Percentiles rank a stretch among this genome's conserved stretches.
phyloP scores from a whole-genome alignment of 1,140 invertebrate species.

The Drosophila nikananu region DNA sequence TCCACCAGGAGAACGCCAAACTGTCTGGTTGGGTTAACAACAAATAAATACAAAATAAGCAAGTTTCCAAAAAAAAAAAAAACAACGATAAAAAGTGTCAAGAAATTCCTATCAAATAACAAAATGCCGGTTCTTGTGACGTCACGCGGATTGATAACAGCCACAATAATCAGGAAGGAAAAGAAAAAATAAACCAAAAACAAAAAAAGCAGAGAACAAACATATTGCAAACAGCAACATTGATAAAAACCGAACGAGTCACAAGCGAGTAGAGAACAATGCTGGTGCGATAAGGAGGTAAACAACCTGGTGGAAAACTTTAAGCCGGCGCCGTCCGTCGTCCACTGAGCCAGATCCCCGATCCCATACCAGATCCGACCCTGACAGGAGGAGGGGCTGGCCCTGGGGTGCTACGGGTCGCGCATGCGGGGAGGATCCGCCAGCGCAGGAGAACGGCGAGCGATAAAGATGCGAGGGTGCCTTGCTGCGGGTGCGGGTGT shows the following conservation, averaged over 20 bases:
- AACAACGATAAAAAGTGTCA: constrained; percentile 30
- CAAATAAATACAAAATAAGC: constrained; percentile 27
- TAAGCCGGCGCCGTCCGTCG: constrained; percentile 56
- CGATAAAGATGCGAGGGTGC: constrained; percentile 56
- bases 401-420: constrained; percentile 38
- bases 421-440: constrained; percentile 27
- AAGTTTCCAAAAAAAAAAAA: constrained; percentile 36
- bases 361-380: constrained; percentile 8
- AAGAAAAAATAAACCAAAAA: constrained; percentile 14
- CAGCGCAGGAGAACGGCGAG: constrained; percentile 18
- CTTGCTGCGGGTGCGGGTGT: constrained; percentile 37
- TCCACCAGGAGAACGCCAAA: constrained; percentile 15
- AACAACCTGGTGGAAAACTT: constrained; percentile 71
- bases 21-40: constrained; percentile 42
- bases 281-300: constrained; percentile 74
- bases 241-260: constrained; percentile 53
- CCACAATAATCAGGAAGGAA: constrained; percentile 19
- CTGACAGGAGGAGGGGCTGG: constrained; percentile 11
- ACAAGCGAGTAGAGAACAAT: constrained; percentile 49
- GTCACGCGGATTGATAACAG: constrained; percentile 58
- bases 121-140: constrained; percentile 53
- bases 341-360: constrained; percentile 6
- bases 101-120: constrained; percentile 37
- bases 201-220: constrained; percentile 29
- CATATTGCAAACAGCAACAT: constrained; percentile 65